Evolutionary conservation across 1,140 invertebrate genomes (phyloP), one percentile per base, ranked within the genome.

Genomic region (Chlorops oryzae): DNA sequence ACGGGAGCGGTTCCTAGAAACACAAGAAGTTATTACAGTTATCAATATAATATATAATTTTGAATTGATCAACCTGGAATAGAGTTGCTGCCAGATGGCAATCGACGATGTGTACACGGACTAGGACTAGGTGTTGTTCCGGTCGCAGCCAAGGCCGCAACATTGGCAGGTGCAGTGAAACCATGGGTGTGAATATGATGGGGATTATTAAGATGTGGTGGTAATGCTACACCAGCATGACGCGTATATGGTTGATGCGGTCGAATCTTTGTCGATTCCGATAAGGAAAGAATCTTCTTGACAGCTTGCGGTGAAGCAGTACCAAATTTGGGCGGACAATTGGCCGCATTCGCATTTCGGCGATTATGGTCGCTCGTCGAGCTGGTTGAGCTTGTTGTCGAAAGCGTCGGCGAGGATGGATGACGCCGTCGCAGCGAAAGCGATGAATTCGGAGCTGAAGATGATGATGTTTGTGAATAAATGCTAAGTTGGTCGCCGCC

Each of bases 301-400:
- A 97, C 91, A 2, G 93, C 91, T 75, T 97, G 92, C 3, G 94
- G 94, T 21, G 93, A 96, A 23, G 92, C 92, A 24, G 93, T 90
- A 55, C 93, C 92, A 75, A 85, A 83, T 69, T 85, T 85, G 61
- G 83, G 83, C 54, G 78, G 77, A 22, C 61, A 61, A 61, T 88
- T 91, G 18, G 87, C 86, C 48, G 87, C 87, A 61, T 89, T 92
- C 22, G 90, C 86, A 62, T 89, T 89, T 58, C 89, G 92, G 3
- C 90, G 87, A 1, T 92, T 94, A 9, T 92, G 22, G 89, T 80
- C 38, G 90, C 92, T 12, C 87, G 91, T 88, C 45, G 89, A 89
- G 60, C 88, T 92, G 5, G 90, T 88, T 59, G 88, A 89, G 59
- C 89, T 92, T 2, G 90, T n/a, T 85, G 91, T 13, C 85, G 89